Conservation (phyloP, 2,113 vertebrate species). For the Anseranas semipalmata region DNA sequence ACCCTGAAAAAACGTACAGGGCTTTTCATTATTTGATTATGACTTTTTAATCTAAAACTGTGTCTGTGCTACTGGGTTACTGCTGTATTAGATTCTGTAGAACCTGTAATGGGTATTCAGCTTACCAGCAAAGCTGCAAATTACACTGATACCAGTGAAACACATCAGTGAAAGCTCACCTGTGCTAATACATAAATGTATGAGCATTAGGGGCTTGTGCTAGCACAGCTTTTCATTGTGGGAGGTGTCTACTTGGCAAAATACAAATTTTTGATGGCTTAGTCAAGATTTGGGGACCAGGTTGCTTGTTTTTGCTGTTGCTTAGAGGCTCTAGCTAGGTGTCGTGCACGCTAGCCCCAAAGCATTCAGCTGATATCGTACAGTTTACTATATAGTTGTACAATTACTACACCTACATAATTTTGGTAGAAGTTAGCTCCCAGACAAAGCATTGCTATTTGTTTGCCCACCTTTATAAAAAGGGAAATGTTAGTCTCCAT, state of each 20-base stretch:
- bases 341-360: not conserved
- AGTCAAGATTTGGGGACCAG: not conserved
- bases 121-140: not conserved
- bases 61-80: not conserved
- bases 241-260: not conserved
- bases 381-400: not conserved
- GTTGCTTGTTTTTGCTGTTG: not conserved
- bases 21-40: not conserved
- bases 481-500: not conserved
- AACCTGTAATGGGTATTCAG: not conserved
- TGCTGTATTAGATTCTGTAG: not conserved
- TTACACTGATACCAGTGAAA: not conserved
- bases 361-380: not conserved
- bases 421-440: not conserved
- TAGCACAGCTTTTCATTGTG: not conserved
- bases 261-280: not conserved
- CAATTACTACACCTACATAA: not conserved
- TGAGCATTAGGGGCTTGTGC: not conserved
- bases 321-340: not conserved
- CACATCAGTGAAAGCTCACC: not conserved
- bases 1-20: not conserved
- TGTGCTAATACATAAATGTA: not conserved
- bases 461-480: not conserved
- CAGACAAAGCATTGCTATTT: not conserved
- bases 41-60: not conserved